phyloP scores from a whole-genome alignment of 2,888 invertebrate genomes.

The Eristalis intricaria region DNA sequence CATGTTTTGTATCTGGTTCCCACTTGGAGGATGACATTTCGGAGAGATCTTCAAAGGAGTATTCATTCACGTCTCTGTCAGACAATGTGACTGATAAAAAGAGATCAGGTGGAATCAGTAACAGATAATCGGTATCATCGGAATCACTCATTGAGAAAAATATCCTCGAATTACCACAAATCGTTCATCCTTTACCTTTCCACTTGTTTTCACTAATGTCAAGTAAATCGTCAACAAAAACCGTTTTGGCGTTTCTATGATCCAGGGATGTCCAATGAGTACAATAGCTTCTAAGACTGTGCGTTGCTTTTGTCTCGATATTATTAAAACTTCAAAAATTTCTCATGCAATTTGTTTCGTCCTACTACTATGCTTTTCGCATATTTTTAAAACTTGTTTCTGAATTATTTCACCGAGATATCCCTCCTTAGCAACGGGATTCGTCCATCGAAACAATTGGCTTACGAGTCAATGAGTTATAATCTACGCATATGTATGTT shows the following conservation, averaged over 20 bases:
- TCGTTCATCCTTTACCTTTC: neutral
- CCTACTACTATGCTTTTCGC: too few species aligned
- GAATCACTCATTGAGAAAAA: conserved; percentile 85
- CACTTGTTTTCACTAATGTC: neutral
- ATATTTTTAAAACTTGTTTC: too few species aligned
- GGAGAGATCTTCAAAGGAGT: conserved; percentile 8
- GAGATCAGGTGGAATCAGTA: conserved; percentile 90
- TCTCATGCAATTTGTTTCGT: too few species aligned
- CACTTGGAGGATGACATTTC: conserved; percentile 53
- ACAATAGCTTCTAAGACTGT: neutral
- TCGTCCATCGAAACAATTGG: too few species aligned
- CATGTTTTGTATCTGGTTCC: conserved; percentile 27
- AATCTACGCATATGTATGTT: too few species aligned
- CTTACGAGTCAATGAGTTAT: too few species aligned
- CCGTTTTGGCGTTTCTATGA: conserved; percentile 12
- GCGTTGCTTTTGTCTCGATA: neutral
- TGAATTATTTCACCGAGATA: too few species aligned
- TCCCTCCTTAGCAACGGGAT: too few species aligned
- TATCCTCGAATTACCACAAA: neutral
- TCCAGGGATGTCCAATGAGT: neutral
- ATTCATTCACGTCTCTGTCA: conserved; percentile 48
- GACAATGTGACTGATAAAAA: conserved; percentile 82
- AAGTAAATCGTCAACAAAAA: conserved; percentile 5
- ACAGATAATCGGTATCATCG: conserved; percentile 91
- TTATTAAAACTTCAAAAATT: too few species aligned